Evolutionary conservation across 2,113 vertebrate genomes (phyloP).

Genomic region (Mixornis gularis): DNA sequence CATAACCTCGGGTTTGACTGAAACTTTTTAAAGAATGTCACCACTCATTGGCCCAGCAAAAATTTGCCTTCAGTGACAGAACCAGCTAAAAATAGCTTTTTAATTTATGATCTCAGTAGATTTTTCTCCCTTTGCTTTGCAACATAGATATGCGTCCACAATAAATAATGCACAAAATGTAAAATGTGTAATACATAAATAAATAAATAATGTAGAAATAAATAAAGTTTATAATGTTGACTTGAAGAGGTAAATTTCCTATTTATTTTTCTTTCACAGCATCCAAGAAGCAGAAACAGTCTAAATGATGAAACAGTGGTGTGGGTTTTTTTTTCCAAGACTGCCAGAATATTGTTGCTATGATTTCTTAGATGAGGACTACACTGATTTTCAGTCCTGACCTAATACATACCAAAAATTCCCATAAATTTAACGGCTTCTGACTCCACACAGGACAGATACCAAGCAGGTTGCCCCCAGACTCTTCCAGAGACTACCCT

Average conservation of each 20-base stretch:
- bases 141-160: neutral
- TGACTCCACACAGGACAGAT: neutral
- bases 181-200: neutral
- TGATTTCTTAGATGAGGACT: neutral
- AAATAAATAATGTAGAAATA: neutral
- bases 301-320: neutral
- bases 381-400: neutral
- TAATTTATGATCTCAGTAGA: neutral
- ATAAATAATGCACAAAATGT: neutral
- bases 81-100: neutral
- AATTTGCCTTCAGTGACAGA: neutral
- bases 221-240: neutral
- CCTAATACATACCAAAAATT: neutral
- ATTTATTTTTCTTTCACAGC: neutral
- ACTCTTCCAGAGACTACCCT: neutral
- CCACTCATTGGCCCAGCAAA: neutral
- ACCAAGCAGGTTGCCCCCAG: neutral
- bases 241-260: neutral
- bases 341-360: neutral
- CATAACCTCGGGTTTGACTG: neutral
- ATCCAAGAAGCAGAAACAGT: neutral
- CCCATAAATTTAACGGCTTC: neutral
- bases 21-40: neutral
- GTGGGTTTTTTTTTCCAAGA: neutral
- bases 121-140: neutral